These are phyloP conservation scores for Lepetodrilus schrolli DNA, from an alignment of 2,888 invertebrate species.

Conservation along the genomic window DNA sequence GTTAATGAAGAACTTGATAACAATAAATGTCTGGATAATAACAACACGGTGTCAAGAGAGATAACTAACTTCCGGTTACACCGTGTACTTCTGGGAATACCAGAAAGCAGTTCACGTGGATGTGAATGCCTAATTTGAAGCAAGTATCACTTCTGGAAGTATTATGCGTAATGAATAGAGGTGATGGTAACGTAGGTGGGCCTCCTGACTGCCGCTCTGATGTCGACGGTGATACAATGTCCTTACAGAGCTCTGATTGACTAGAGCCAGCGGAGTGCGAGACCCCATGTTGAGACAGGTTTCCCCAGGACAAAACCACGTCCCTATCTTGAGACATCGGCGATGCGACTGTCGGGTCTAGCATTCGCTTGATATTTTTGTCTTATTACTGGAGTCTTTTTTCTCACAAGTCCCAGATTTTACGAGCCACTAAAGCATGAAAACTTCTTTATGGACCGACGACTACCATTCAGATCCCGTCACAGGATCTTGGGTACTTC, in stretches of 20 bases:
- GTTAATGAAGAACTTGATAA: not conserved
- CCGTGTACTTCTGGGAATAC: not conserved
- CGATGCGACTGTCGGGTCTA: not conserved
- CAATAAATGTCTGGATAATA: not conserved
- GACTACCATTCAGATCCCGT: constrained; percentile 5
- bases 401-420: constrained; percentile 22
- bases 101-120: not conserved
- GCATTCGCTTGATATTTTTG: not conserved
- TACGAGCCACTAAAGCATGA: constrained; percentile 32
- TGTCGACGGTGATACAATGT: constrained; percentile 12
- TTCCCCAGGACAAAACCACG: not conserved
- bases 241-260: not conserved
- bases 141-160: not conserved
- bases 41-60: not conserved
- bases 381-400: not conserved
- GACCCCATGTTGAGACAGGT: not conserved
- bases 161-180: not conserved
- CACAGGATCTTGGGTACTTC: not conserved
- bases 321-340: not conserved
- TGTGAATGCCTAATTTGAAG: not conserved
- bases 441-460: constrained; percentile 30
- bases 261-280: not conserved
- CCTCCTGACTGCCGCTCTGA: not conserved
- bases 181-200: not conserved
- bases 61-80: not conserved